phyloP scores from a whole-genome alignment of 2,888 invertebrate species.

The Notodonta dromedarius region DNA sequence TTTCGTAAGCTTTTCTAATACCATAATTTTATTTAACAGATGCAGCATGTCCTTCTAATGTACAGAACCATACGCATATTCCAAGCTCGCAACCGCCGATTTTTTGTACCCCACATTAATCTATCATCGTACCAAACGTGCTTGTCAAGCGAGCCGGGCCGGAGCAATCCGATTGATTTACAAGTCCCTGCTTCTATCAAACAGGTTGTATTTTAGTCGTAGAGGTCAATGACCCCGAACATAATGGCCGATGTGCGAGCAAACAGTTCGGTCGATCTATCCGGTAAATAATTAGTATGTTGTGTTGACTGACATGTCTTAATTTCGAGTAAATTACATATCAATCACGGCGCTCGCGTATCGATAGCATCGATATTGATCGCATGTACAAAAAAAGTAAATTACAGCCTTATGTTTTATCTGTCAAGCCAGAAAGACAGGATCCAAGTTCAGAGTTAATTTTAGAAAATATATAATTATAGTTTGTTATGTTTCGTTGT shows the following conservation, averaged over 20 bases:
- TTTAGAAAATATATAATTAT: too few species aligned
- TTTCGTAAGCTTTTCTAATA: too few species aligned
- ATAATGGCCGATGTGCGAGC: conserved; percentile 4
- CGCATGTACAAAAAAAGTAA: background rate
- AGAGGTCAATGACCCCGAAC: conserved; percentile 28
- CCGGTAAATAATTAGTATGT: conserved; percentile 5
- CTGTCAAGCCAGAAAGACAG: too few species aligned
- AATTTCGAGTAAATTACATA: conserved; percentile 6
- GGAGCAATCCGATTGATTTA: conserved; percentile 38
- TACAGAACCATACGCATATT: background rate
- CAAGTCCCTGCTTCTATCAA: conserved; percentile 35
- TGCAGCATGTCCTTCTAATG: background rate
- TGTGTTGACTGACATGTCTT: conserved; percentile 6
- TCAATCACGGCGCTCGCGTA: background rate
- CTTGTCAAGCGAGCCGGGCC: conserved; percentile 30
- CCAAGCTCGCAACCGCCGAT: conserved; percentile 8
- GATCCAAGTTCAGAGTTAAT: too few species aligned
- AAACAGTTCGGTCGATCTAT: conserved; percentile 1
- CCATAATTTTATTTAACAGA: background rate
- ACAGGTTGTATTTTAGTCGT: conserved; percentile 41
- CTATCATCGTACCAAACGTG: conserved; percentile 31
- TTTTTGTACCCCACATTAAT: conserved; percentile 33
- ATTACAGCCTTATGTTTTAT: too few species aligned
- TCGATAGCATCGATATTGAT: background rate
- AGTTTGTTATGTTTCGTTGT: too few species aligned